Percentiles rank a stretch among this genome's conserved stretches.
phyloP scores from a whole-genome alignment of 2,113 vertebrate genomes.

The Lycocorax pyrrhopterus region DNA sequence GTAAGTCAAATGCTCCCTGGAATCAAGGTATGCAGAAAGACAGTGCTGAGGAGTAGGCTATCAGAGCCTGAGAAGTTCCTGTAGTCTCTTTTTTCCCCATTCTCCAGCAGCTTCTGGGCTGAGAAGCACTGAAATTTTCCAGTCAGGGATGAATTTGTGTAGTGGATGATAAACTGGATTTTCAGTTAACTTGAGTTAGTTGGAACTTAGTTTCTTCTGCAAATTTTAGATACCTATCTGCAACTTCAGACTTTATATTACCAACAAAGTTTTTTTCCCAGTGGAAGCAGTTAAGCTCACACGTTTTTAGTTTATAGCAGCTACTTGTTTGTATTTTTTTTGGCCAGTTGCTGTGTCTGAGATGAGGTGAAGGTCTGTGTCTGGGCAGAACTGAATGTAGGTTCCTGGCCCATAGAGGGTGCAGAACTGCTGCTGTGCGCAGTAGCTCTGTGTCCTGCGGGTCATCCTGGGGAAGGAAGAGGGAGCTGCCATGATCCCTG shows the following conservation, averaged over 20 bases:
- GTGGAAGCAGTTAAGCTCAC: not conserved
- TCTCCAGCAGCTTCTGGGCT: not conserved
- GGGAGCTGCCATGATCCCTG: not conserved
- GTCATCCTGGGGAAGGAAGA: not conserved
- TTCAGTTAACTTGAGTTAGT: not conserved
- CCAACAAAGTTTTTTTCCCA: not conserved
- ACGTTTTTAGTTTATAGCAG: not conserved
- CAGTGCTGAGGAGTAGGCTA: not conserved
- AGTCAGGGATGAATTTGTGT: not conserved
- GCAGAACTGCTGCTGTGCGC: not conserved
- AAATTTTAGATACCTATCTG: not conserved
- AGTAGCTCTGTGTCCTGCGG: rapidly evolving
- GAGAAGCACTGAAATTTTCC: not conserved
- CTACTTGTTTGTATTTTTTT: not conserved
- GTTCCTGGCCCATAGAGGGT: not conserved
- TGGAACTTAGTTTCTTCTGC: not conserved
- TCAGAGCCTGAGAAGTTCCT: not conserved
- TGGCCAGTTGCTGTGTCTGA: not conserved
- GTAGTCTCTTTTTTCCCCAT: not conserved
- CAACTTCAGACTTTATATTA: not conserved
- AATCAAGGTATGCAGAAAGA: not conserved
- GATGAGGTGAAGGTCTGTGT: not conserved
- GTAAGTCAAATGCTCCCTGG: not conserved
- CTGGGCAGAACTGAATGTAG: not conserved
- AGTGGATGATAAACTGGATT: not conserved